Evolutionary conservation across 2,888 invertebrate species (phyloP), one percentile per base, ranked within the genome.

Genomic region (Neoitamus cyanurus): DNA sequence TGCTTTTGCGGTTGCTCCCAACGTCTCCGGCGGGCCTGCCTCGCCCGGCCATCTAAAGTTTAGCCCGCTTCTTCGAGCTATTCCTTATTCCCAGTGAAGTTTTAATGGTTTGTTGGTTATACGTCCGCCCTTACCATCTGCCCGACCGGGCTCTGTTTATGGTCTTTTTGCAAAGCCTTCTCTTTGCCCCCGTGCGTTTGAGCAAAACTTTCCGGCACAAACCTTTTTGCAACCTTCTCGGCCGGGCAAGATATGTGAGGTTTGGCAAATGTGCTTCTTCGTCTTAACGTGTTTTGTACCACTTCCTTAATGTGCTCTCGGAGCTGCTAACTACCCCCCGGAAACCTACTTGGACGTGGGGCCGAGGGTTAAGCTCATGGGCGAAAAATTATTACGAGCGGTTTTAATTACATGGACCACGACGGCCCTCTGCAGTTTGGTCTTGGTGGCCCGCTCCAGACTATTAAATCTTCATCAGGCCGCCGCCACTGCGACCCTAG

Each of bases 381-480:
- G 30, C 37, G 48, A 84, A 68, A 84, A 84, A 84, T 84, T 84
- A 84, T 84, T 84, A 31, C 58, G 25, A 68, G 13, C 20, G n/a
- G 46, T 77, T 84, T 77, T 84, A 84, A 84, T 84, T 84, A 84
- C 46, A 48, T 75, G n/a, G 34, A 31, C 58, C 75, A 37, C n/a
- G 13, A 83, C 3, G 73, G 3, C 6, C 83, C 37, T 34, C 11
- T 69, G 70, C 31, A 83, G 70, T 28, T 15, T 36, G 9, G 36
- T 37, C 83, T 70, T 30, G 42, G 42, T 20, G 68, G 34, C 20
- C 28, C 28, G 28, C 36, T 15, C 13, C 83, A 20, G 28, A 20
- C 42, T 42, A 85, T 83, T 83, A 85, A 83, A 85, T 85, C 78
- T 85, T 78, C 78, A 85, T 85, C 85, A 85, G 36, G 36, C 13